Conservation (phyloP, 2,797 vertebrate genomes). For the Echiichthys vipera region DNA sequence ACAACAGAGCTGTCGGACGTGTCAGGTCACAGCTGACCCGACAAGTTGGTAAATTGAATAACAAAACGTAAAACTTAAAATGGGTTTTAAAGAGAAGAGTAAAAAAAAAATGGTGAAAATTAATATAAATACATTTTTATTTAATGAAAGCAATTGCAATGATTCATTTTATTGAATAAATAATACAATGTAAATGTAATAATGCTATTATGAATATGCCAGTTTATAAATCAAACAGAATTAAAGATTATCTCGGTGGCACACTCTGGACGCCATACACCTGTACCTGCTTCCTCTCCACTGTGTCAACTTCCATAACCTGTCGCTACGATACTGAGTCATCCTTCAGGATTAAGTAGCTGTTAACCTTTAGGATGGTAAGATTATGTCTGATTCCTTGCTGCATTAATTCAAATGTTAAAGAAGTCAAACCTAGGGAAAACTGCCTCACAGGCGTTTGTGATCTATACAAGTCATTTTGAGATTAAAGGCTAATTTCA, state of each 20-base stretch:
- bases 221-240: no score
- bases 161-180: background rate
- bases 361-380: constrained; percentile 10
- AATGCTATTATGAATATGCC: no score
- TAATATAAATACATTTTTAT: no score
- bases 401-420: constrained; percentile 33
- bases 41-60: background rate
- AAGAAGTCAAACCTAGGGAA: constrained; percentile 16
- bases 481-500: constrained; percentile 22
- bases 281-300: background rate
- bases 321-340: constrained; percentile 21
- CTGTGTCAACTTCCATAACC: constrained; percentile 3
- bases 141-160: no score
- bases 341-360: constrained; percentile 20
- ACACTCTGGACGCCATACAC: background rate
- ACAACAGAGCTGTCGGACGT: background rate
- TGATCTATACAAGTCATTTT: constrained; percentile 3
- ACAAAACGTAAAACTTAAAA: background rate
- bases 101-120: no score
- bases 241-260: background rate
- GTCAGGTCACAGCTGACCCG: background rate
- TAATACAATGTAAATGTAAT: no score
- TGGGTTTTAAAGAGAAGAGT: no score
- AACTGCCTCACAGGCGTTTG: constrained; percentile 7
- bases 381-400: constrained; percentile 22